Evolutionary conservation across 2,888 invertebrate species (phyloP).

Genomic region (Spodoptera picta): DNA sequence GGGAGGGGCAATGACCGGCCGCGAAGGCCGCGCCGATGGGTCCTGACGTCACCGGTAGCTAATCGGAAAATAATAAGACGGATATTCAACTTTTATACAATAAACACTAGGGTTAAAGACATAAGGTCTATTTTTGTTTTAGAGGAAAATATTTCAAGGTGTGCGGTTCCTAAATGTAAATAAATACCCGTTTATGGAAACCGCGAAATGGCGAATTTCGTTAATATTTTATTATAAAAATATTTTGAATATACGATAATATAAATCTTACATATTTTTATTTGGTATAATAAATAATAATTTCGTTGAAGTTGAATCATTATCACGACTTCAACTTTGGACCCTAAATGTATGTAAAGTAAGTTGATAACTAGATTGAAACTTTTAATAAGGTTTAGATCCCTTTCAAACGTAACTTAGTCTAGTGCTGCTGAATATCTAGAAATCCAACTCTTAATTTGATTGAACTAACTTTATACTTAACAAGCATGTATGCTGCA

Average conservation of each 20-base stretch:
- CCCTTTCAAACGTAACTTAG: constrained; percentile 1
- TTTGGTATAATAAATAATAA: not conserved
- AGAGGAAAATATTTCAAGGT: constrained; percentile 14
- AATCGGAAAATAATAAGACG: constrained; percentile 57
- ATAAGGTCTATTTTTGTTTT: constrained; percentile 45
- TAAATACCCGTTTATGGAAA: constrained; percentile 25
- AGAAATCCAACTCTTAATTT: too few relatives aligned
- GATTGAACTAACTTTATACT: too few relatives aligned
- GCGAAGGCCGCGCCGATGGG: constrained; percentile 74
- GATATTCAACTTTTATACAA: constrained; percentile 46
- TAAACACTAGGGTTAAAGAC: constrained; percentile 32
- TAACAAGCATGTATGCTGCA: too few relatives aligned
- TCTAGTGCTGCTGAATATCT: not conserved
- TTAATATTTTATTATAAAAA: constrained; percentile 11
- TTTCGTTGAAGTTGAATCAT: too few relatives aligned
- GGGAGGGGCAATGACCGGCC: constrained; percentile 74
- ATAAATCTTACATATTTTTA: not conserved
- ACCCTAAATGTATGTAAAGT: not conserved
- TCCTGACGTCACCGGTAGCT: constrained; percentile 72
- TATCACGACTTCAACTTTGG: not conserved
- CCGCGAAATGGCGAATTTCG: constrained; percentile 17
- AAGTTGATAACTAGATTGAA: constrained; percentile 9
- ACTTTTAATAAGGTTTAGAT: constrained; percentile 38
- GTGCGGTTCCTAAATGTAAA: constrained; percentile 30
- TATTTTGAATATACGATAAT: constrained; percentile 13